A percentile compares a stretch with the other conserved stretches of the same genome.
Conservation (phyloP, 1,140 invertebrate genomes). For the Mizuhopecten yessoensis region DNA sequence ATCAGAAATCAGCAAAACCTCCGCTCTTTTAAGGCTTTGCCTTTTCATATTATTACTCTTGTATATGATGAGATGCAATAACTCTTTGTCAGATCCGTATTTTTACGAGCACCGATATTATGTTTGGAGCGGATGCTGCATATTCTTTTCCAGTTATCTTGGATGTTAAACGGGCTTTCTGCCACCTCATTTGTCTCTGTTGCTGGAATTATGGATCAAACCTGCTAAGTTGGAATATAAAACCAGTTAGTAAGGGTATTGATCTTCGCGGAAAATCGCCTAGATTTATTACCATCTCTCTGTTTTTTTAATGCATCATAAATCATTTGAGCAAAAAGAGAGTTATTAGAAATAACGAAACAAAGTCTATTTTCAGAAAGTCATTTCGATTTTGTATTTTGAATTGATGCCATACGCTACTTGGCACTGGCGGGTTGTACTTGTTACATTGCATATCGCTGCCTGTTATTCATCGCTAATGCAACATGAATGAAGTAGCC, state of each 20-base stretch:
- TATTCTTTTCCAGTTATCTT: neutral
- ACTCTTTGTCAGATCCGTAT: neutral
- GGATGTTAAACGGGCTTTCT: neutral
- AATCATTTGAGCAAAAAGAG: neutral
- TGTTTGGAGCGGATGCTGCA: neutral
- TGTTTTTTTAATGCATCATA: neutral
- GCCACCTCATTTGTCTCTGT: neutral
- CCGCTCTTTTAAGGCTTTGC: too few species aligned
- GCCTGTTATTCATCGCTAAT: too few species aligned
- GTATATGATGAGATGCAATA: neutral
- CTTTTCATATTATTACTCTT: too few species aligned
- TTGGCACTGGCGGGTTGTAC: too few species aligned
- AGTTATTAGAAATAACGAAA: neutral
- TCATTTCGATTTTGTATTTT: neutral
- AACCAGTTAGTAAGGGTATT: neutral
- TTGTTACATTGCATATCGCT: too few species aligned
- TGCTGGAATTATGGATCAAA: neutral
- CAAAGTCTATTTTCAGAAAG: neutral
- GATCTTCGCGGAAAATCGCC: neutral
- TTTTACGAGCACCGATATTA: neutral
- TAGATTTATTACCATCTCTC: neutral
- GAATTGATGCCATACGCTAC: too few species aligned
- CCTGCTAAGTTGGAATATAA: constrained; percentile 1
- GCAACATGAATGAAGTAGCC: too few species aligned
- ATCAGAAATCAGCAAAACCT: too few species aligned